Percentiles rank a stretch among this genome's conserved stretches.
Conservation (phyloP, 1,140 invertebrate genomes). For the Rhysida immarginata region DNA sequence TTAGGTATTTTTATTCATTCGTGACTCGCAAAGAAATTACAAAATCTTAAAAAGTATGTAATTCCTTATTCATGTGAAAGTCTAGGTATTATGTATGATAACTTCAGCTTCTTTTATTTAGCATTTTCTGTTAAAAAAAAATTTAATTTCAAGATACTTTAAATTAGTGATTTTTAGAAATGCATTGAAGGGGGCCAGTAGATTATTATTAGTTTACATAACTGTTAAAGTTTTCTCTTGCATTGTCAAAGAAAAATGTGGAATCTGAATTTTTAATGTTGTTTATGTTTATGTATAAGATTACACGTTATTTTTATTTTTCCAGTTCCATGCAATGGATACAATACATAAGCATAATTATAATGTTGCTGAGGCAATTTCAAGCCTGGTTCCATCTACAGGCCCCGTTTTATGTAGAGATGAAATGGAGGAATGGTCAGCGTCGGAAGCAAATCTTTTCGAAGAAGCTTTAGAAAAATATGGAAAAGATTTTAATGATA, state of each 20-base stretch:
- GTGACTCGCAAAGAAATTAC: too few relatives aligned
- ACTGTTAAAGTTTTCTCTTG: too few relatives aligned
- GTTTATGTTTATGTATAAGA: too few relatives aligned
- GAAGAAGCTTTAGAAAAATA: conserved; percentile 98
- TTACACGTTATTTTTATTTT: conserved; percentile 19
- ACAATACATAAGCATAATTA: conserved; percentile 85
- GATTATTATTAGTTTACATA: too few relatives aligned
- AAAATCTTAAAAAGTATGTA: too few relatives aligned
- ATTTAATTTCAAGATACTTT: background rate
- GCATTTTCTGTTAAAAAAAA: too few relatives aligned
- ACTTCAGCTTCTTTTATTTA: too few relatives aligned
- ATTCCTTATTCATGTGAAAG: too few relatives aligned
- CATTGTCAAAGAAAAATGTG: too few relatives aligned
- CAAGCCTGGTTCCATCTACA: conserved; percentile 82
- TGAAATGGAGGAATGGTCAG: conserved; percentile 99
- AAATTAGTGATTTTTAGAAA: background rate
- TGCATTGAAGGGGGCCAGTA: too few relatives aligned
- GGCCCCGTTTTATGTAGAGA: conserved; percentile 94
- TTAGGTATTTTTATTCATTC: background rate
- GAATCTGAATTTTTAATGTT: too few relatives aligned
- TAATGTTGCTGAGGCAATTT: conserved; percentile 77
- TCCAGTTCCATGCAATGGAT: conserved; percentile 94
- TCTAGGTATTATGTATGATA: too few relatives aligned
- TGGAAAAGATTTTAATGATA: conserved; percentile 98
- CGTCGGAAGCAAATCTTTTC: conserved; percentile 96